A percentile compares a stretch with the other conserved stretches of the same genome.
These are phyloP conservation scores for Thamnaconus septentrionalis DNA, from an alignment of 2,113 vertebrate species.

Conservation along the genomic window DNA sequence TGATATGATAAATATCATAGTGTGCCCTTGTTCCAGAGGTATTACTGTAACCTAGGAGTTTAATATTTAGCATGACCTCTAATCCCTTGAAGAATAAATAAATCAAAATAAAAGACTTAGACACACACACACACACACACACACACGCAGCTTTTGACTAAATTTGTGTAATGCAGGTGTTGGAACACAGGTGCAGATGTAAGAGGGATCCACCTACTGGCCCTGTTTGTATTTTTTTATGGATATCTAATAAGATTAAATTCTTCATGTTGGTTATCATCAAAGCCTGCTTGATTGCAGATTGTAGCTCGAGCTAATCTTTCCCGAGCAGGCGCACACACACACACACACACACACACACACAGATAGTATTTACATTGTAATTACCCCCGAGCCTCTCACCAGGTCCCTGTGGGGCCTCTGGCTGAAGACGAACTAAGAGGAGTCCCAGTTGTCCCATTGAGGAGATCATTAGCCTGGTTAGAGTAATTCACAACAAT, in stretches of 20 bases:
- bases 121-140: background rate
- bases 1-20: no score
- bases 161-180: background rate
- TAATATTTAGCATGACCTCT: no score
- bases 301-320: slow-evolving; percentile 58
- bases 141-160: background rate
- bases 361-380: slow-evolving; percentile 64
- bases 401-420: slow-evolving; percentile 61
- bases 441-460: slow-evolving; percentile 75
- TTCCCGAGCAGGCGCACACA: slow-evolving; percentile 18
- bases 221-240: background rate
- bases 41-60: no score
- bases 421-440: slow-evolving; percentile 63
- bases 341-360: slow-evolving; percentile 50
- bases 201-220: background rate
- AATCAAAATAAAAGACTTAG: background rate
- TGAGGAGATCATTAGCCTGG: slow-evolving; percentile 74
- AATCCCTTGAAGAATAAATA: background rate
- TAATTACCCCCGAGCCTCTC: slow-evolving; percentile 72
- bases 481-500: slow-evolving; percentile 67
- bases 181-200: background rate
- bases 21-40: no score
- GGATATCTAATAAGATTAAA: slow-evolving; percentile 1
- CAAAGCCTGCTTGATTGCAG: slow-evolving; percentile 29
- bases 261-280: slow-evolving; percentile 15